A percentile compares a stretch with the other conserved stretches of the same genome.
Conservation (phyloP, 2,888 invertebrate genomes). For the Torymus aiolomorphi region DNA sequence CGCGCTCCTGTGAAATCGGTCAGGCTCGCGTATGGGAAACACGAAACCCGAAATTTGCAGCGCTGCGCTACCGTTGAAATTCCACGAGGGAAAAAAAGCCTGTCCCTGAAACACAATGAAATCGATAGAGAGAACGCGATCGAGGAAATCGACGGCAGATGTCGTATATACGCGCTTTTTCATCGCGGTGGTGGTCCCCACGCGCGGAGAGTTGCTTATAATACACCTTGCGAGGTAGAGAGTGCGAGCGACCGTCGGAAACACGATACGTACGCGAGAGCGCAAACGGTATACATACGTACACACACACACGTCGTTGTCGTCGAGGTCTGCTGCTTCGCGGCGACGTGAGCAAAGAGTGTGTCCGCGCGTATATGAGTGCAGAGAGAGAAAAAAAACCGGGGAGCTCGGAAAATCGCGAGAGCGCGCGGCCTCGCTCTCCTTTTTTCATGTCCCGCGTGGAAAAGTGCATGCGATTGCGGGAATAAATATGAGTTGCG, state of each 20-base stretch:
- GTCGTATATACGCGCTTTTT: too few relatives aligned
- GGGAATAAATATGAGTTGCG: background rate
- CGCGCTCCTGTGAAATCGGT: too few relatives aligned
- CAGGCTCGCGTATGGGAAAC: background rate
- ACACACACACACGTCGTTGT: too few relatives aligned
- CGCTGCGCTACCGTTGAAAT: background rate
- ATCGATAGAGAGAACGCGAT: too few relatives aligned
- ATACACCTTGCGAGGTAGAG: too few relatives aligned
- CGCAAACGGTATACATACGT: background rate
- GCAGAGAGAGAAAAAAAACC: background rate
- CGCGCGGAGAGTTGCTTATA: too few relatives aligned
- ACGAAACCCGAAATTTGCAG: slow-evolving; percentile 41
- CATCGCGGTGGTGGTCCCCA: too few relatives aligned
- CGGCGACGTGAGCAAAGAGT: too few relatives aligned
- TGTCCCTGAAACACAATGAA: too few relatives aligned
- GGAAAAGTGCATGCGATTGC: slow-evolving; percentile 6
- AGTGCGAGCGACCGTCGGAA: slow-evolving; percentile 13
- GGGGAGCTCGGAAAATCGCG: slow-evolving; percentile 23
- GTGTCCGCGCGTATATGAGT: background rate
- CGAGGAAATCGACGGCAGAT: too few relatives aligned
- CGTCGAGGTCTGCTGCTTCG: too few relatives aligned
- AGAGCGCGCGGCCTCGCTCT: slow-evolving; percentile 41
- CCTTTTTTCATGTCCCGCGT: slow-evolving; percentile 29
- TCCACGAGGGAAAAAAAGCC: background rate
- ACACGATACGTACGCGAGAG: slow-evolving; percentile 16